phyloP scores from a whole-genome alignment of 2,113 vertebrate species.

The Macrotus californicus region DNA sequence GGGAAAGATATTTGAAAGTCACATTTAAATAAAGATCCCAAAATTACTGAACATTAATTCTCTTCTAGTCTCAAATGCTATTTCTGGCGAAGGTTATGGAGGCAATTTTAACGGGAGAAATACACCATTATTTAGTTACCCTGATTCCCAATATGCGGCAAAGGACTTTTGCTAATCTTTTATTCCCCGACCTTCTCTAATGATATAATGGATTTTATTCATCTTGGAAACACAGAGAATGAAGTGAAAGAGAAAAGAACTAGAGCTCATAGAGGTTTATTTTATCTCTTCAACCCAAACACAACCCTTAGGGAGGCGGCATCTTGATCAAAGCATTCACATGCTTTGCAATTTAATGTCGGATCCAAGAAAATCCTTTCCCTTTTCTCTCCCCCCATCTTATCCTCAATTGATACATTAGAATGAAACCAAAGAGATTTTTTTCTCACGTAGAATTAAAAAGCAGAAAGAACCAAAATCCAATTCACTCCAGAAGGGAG shows the following conservation, averaged over 20 bases:
- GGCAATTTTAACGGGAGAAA: slow-evolving; percentile 61
- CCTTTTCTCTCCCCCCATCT: background rate
- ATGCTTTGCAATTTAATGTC: background rate
- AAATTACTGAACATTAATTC: slow-evolving; percentile 71
- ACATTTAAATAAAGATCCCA: slow-evolving; percentile 74
- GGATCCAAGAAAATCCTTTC: background rate
- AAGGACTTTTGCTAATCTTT: background rate
- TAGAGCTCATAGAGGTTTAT: background rate
- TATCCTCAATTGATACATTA: background rate
- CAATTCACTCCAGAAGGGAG: background rate
- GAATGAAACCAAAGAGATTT: background rate
- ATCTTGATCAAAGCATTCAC: background rate
- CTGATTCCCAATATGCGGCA: slow-evolving; percentile 18
- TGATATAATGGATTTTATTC: slow-evolving; percentile 45
- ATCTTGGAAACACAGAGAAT: background rate
- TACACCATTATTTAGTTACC: slow-evolving; percentile 61
- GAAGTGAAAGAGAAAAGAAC: slow-evolving; percentile 27
- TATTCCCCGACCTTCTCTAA: slow-evolving; percentile 14
- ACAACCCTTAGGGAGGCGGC: background rate
- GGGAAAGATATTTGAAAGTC: slow-evolving; percentile 75
- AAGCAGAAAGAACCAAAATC: background rate
- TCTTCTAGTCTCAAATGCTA: slow-evolving; percentile 56
- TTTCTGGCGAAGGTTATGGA: slow-evolving; percentile 66
- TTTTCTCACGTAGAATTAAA: background rate
- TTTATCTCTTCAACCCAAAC: background rate